Percentiles rank a stretch among this genome's conserved stretches.
phyloP scores from a whole-genome alignment of 2,113 vertebrate genomes.

The Tragelaphus buxtoni region DNA sequence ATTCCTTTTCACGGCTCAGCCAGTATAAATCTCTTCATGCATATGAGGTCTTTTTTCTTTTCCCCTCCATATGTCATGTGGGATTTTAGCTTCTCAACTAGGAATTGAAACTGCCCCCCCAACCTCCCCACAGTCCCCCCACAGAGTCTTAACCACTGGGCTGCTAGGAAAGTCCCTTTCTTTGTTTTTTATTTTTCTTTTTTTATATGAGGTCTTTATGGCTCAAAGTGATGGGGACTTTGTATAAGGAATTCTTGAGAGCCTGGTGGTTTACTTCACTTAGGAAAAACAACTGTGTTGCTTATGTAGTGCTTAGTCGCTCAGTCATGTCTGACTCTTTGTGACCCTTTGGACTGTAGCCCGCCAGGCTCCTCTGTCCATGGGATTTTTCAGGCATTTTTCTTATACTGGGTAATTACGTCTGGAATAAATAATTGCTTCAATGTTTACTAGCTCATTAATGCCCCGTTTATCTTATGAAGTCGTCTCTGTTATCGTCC shows the following conservation, averaged over 20 bases:
- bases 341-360: not conserved
- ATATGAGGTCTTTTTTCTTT: not conserved
- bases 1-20: not conserved
- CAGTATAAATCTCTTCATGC: not conserved
- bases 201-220: not conserved
- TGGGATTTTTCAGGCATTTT: not conserved
- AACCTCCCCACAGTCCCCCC: fast-evolving
- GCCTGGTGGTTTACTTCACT: not conserved
- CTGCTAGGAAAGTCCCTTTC: not conserved
- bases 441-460: not conserved
- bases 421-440: not conserved
- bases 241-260: not conserved
- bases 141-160: not conserved
- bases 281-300: not conserved
- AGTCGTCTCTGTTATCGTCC: no score
- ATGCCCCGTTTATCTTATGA: not conserved
- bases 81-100: not conserved
- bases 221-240: not conserved
- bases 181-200: not conserved
- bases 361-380: not conserved
- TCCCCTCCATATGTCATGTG: not conserved
- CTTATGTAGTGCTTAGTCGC: not conserved
- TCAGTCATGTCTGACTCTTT: not conserved
- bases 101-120: not conserved
- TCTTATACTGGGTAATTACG: not conserved